phyloP scores from a whole-genome alignment of 2,113 vertebrate species.

The Notothenia coriiceps region DNA sequence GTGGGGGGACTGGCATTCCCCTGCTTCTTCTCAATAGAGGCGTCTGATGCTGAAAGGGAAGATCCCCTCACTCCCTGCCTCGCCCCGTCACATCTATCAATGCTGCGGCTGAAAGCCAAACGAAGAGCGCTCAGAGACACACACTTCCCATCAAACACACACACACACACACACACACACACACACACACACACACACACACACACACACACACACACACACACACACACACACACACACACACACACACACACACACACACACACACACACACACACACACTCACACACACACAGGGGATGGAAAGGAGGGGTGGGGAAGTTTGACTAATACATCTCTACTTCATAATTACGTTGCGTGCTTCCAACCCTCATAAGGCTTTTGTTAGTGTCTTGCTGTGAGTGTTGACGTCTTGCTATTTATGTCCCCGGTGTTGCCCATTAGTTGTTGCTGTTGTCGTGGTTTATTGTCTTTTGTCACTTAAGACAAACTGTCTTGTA shows the following conservation, averaged over 20 bases:
- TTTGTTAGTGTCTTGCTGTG: slow-evolving; percentile 59
- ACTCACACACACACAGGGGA: not conserved
- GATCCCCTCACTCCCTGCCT: slow-evolving; percentile 51
- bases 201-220: slow-evolving; percentile 18
- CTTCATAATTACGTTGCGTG: slow-evolving; percentile 65
- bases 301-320: slow-evolving; percentile 14
- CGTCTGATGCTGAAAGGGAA: slow-evolving; percentile 53
- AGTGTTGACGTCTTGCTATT: slow-evolving; percentile 64
- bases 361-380: slow-evolving; percentile 49
- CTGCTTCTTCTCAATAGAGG: slow-evolving; percentile 51
- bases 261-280: slow-evolving; percentile 24
- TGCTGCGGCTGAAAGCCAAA: slow-evolving; percentile 53
- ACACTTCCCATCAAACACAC: not conserved
- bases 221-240: slow-evolving; percentile 27
- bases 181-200: slow-evolving; percentile 25
- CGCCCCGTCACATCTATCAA: slow-evolving; percentile 63
- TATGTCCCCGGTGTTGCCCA: slow-evolving; percentile 51
- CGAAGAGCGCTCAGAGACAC: slow-evolving; percentile 27
- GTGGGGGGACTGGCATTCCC: slow-evolving; percentile 39
- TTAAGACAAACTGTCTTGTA: slow-evolving; percentile 52
- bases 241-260: not conserved
- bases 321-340: slow-evolving; percentile 69
- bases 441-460: slow-evolving; percentile 58
- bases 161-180: slow-evolving; percentile 20
- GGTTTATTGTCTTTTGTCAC: slow-evolving; percentile 62